phyloP scores from a whole-genome alignment of 2,888 invertebrate species.

The Taphrorychus bicolor region DNA sequence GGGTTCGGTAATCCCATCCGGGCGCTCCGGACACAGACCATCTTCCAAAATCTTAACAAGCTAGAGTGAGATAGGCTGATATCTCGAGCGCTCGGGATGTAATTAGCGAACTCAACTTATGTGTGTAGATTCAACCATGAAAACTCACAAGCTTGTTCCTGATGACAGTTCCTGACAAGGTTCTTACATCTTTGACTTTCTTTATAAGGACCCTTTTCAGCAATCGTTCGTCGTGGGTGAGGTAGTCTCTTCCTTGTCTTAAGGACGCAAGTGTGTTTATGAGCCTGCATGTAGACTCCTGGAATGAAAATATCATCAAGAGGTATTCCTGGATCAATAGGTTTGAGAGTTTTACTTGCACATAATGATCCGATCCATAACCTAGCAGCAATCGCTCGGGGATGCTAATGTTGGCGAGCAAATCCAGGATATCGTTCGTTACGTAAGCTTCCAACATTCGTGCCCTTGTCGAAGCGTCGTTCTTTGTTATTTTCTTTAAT shows the following conservation, averaged over 20 bases:
- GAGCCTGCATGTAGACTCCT: slow-evolving; percentile 67
- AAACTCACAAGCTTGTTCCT: background rate
- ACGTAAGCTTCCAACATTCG: slow-evolving; percentile 58
- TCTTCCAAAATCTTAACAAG: no score
- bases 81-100: no score
- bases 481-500: no score
- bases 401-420: slow-evolving; percentile 43
- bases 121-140: background rate
- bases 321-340: no score
- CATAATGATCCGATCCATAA: slow-evolving; percentile 21
- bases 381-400: slow-evolving; percentile 28
- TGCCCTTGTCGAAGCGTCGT: slow-evolving; percentile 52
- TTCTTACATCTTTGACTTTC: slow-evolving; percentile 43
- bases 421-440: slow-evolving; percentile 59
- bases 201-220: slow-evolving; percentile 49
- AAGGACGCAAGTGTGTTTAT: slow-evolving; percentile 72
- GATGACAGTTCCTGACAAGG: slow-evolving; percentile 51
- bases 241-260: slow-evolving; percentile 65
- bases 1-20: no score
- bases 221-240: slow-evolving; percentile 51
- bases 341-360: slow-evolving; percentile 22
- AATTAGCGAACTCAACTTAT: background rate
- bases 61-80: no score
- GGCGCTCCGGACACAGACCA: no score
- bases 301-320: no score